phyloP scores from a whole-genome alignment of 53 echinoderm and acorn worm species.

The Crossaster papposus region DNA sequence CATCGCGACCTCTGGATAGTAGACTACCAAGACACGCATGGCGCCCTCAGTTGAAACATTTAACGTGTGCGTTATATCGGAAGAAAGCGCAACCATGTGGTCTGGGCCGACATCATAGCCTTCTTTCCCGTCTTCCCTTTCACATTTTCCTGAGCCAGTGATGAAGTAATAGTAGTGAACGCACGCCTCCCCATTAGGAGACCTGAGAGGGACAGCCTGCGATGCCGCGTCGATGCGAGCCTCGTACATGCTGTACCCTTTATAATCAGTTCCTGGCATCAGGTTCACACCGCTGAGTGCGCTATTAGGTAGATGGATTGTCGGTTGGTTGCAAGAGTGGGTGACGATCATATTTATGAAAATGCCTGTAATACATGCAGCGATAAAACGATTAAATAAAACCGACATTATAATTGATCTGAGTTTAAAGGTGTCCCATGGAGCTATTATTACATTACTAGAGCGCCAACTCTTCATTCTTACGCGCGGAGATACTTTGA shows the following conservation, averaged over 20 bases:
- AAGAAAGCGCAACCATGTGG: slow-evolving; percentile 48
- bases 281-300: slow-evolving; percentile 31
- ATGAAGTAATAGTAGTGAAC: slow-evolving; percentile 57
- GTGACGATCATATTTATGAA: slow-evolving; percentile 1
- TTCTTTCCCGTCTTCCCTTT: neutral
- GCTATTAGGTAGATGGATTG: slow-evolving; percentile 27
- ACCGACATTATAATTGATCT: no score
- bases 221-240: neutral
- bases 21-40: slow-evolving; percentile 50
- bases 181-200: neutral
- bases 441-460: no score
- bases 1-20: slow-evolving; percentile 15
- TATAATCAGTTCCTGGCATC: neutral
- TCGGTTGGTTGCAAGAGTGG: slow-evolving; percentile 9
- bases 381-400: no score
- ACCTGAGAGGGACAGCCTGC: slow-evolving; percentile 7
- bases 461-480: no score
- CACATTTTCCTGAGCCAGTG: slow-evolving; percentile 18
- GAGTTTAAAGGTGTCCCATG: no score
- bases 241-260: slow-evolving; percentile 44
- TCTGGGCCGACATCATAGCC: slow-evolving; percentile 13
- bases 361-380: neutral
- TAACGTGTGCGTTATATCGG: slow-evolving; percentile 26
- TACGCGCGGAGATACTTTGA: no score
- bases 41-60: slow-evolving; percentile 27